Percentiles rank a stretch among this genome's conserved stretches.
Evolutionary conservation across 2,888 invertebrate species (phyloP).

Genomic region (Caenorhabditis sp.): DNA sequence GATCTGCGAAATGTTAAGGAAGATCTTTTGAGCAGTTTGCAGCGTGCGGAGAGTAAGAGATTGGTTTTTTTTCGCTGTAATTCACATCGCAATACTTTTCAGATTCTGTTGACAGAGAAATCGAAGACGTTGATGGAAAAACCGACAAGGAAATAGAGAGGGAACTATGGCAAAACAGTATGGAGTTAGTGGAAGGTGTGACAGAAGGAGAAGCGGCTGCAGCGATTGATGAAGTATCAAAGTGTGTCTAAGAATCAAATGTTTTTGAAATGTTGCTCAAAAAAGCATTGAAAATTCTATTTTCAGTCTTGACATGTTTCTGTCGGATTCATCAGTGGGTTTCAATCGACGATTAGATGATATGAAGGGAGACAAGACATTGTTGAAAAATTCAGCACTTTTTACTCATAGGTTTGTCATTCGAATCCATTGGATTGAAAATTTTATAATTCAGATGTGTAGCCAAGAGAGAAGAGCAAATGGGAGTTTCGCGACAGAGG

Average conservation of each 20-base stretch:
- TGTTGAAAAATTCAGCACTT: conserved; percentile 11
- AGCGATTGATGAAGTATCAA: conserved; percentile 36
- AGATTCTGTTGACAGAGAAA: conserved; percentile 18
- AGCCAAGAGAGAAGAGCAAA: conserved; percentile 10
- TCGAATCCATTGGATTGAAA: neutral
- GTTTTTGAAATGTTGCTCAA: neutral
- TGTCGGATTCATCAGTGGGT: conserved; percentile 5
- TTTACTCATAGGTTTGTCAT: conserved; percentile 39
- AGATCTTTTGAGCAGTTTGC: conserved; percentile 19
- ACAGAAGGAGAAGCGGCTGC: conserved; percentile 17
- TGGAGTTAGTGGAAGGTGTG: neutral
- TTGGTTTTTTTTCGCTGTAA: too few relatives aligned
- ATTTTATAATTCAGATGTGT: conserved; percentile 25
- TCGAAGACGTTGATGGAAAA: neutral
- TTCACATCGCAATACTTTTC: too few relatives aligned
- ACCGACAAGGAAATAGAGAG: conserved; percentile 16
- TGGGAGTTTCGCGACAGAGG: conserved; percentile 30
- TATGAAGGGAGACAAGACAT: conserved; percentile 10
- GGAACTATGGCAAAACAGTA: conserved; percentile 20
- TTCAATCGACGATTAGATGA: conserved; percentile 25
- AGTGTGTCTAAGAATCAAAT: conserved; percentile 18
- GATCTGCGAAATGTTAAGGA: conserved; percentile 56
- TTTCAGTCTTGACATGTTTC: conserved; percentile 48
- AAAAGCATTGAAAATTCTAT: neutral
- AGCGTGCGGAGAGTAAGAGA: conserved; percentile 31